Conservation (phyloP, 2,888 invertebrate genomes). For the Tenthredo livida region DNA sequence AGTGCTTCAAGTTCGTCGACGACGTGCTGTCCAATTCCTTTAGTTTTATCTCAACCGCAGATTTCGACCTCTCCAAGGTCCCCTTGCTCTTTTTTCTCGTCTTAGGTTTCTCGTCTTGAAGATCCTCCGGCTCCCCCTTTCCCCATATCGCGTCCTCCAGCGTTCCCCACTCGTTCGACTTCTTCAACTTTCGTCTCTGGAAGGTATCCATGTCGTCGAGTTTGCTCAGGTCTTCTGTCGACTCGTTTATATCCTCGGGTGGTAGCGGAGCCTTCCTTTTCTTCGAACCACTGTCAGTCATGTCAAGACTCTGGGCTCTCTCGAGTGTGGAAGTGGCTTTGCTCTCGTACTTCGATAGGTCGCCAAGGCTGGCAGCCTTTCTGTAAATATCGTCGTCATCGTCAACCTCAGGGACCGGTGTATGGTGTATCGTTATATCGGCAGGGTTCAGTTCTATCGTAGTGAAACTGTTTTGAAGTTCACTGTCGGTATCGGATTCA, state of each 20-base stretch:
- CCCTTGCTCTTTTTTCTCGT: conserved; percentile 75
- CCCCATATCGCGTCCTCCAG: conserved; percentile 88
- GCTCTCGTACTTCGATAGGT: conserved; percentile 85
- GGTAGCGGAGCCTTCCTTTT: conserved; percentile 84
- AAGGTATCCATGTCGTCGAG: conserved; percentile 85
- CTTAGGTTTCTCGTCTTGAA: conserved; percentile 60
- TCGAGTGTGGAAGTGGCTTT: conserved; percentile 83
- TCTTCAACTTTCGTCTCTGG: conserved; percentile 85
- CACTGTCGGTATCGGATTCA: conserved; percentile 80
- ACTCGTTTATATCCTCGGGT: conserved; percentile 75
- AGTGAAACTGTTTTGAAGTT: conserved; percentile 78
- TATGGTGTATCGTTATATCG: conserved; percentile 88
- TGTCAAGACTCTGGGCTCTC: conserved; percentile 90
- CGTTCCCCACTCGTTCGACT: conserved; percentile 88
- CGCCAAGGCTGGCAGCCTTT: conserved; percentile 89
- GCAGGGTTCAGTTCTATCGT: conserved; percentile 88
- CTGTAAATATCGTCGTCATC: conserved; percentile 82
- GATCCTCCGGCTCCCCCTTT: conserved; percentile 76
- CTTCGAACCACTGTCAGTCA: conserved; percentile 83
- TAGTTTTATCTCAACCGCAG: conserved; percentile 82
- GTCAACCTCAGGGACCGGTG: conserved; percentile 78
- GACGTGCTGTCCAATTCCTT: conserved; percentile 75
- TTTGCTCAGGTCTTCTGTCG: conserved; percentile 74
- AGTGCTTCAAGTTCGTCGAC: conserved; percentile 43
- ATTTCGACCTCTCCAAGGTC: conserved; percentile 83